Conservation (phyloP, 2,888 invertebrate genomes). For the Atethmia centrago region DNA sequence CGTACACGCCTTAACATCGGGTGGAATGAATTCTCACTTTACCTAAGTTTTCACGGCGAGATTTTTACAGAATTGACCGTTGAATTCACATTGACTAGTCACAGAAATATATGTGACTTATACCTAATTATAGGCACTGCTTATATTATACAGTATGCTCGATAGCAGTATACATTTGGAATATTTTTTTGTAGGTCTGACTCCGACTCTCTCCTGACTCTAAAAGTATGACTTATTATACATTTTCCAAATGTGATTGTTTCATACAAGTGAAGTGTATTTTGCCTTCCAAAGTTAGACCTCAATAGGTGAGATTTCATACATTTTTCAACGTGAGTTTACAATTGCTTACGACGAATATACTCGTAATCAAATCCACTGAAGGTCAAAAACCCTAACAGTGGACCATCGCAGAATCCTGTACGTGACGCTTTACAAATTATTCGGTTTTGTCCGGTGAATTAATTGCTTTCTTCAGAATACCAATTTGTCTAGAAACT, state of each 20-base stretch:
- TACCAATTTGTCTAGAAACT: conserved; percentile 55
- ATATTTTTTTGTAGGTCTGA: not conserved
- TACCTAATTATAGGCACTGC: too few relatives aligned
- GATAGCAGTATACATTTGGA: not conserved
- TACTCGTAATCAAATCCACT: not conserved
- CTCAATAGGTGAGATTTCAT: too few relatives aligned
- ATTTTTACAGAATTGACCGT: too few relatives aligned
- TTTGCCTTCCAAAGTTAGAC: not conserved
- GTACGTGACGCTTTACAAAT: conserved; percentile 62
- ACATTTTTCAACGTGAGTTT: not conserved
- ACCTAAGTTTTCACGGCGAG: too few relatives aligned
- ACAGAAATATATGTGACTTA: not conserved
- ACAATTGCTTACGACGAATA: not conserved
- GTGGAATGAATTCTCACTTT: too few relatives aligned
- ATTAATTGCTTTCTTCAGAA: conserved; percentile 58
- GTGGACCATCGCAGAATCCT: conserved; percentile 12
- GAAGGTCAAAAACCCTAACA: not conserved
- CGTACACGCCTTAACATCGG: too few relatives aligned
- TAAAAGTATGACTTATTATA: too few relatives aligned
- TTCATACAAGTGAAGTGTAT: not conserved
- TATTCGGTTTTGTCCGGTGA: conserved; percentile 43
- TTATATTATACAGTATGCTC: not conserved
- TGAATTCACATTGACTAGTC: not conserved
- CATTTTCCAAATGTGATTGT: too few relatives aligned
- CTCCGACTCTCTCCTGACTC: too few relatives aligned